Percentiles rank a stretch among this genome's conserved stretches.
Evolutionary conservation across 2,888 invertebrate species (phyloP).

Genomic region (Elegia similella): DNA sequence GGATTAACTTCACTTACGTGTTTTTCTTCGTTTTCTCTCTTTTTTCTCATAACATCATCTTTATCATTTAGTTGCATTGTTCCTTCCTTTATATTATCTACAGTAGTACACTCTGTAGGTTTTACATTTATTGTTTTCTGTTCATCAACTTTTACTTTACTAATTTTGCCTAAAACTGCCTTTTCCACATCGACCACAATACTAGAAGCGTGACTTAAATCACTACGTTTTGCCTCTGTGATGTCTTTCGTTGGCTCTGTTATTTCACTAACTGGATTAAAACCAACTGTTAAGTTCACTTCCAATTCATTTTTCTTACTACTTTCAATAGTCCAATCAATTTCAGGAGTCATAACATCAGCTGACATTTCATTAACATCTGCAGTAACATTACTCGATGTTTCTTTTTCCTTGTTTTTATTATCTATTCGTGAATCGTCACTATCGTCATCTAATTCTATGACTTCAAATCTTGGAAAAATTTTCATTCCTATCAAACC

Average conservation of each 20-base stretch:
- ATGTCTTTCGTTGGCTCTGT: background rate
- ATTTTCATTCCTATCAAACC: slow-evolving; percentile 50
- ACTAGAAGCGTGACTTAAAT: too few species aligned
- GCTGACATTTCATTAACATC: background rate
- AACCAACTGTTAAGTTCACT: too few species aligned
- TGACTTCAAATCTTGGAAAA: slow-evolving; percentile 21
- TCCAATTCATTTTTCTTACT: too few species aligned
- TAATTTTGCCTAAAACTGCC: too few species aligned
- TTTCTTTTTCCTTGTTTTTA: background rate
- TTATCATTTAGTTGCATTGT: background rate
- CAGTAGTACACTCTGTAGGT: background rate
- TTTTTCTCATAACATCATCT: background rate
- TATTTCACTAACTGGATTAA: background rate
- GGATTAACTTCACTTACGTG: background rate
- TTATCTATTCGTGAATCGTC: background rate
- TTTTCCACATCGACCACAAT: too few species aligned
- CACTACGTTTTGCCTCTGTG: too few species aligned
- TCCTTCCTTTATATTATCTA: background rate
- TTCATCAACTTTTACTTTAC: too few species aligned
- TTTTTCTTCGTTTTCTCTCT: background rate
- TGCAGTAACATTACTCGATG: background rate
- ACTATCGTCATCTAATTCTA: slow-evolving; percentile 12
- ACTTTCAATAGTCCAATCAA: too few species aligned
- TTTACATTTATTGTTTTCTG: too few species aligned
- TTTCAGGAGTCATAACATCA: background rate